Conservation (phyloP, 2,888 invertebrate genomes). For the Macrophya annulata region DNA sequence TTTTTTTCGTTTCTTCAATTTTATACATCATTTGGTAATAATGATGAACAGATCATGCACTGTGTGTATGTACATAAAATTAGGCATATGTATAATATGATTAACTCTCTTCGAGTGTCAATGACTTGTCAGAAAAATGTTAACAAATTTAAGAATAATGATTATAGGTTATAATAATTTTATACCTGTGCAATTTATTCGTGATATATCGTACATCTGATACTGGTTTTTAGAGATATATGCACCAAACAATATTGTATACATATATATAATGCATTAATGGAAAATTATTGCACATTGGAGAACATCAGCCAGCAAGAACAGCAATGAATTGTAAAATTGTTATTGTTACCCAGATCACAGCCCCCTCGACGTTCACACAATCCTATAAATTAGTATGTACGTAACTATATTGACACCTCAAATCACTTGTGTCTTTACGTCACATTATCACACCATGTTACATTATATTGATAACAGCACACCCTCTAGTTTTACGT, state of each 20-base stretch:
- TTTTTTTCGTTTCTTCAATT: too few species aligned
- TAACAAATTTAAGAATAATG: background rate
- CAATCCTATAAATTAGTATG: background rate
- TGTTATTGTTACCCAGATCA: slow-evolving; percentile 6
- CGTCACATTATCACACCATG: slow-evolving; percentile 21
- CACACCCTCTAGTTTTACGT: slow-evolving; percentile 25
- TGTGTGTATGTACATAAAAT: background rate
- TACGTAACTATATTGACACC: slow-evolving; percentile 23
- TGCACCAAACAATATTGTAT: slow-evolving; percentile 47
- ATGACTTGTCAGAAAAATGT: too few species aligned
- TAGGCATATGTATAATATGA: background rate
- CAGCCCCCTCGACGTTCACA: slow-evolving; percentile 17
- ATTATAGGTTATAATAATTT: background rate
- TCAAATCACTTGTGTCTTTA: slow-evolving; percentile 15
- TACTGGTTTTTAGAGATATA: slow-evolving; percentile 12
- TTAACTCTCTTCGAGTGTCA: background rate
- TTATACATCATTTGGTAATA: too few species aligned
- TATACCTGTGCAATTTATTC: background rate
- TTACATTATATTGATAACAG: slow-evolving; percentile 35
- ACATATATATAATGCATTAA: slow-evolving; percentile 19
- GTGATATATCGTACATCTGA: background rate
- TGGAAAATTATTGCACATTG: slow-evolving; percentile 35
- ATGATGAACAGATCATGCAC: too few species aligned
- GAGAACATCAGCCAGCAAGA: slow-evolving; percentile 3
- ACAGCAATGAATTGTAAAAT: slow-evolving; percentile 40